Base-by-base conservation (phyloP, 2,113 vertebrate genomes). In the Dendrocopos noguchii region DNA sequence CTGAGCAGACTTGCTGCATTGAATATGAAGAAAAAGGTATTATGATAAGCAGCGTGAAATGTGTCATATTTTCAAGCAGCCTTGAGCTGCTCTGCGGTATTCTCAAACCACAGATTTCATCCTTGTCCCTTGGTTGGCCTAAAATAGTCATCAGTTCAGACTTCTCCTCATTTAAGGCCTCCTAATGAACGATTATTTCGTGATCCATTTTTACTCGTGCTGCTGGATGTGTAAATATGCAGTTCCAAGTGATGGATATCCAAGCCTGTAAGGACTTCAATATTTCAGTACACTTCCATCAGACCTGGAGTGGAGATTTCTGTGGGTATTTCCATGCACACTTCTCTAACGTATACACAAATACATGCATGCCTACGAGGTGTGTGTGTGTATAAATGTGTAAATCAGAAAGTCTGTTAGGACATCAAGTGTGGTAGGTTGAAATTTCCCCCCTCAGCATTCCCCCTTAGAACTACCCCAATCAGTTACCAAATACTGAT, bases 101-200 rank as follows among this genome's bases (percentile, higher is more conserved):
- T 85, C 27, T 61, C 29, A 83, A 79, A 60, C 47, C 39, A 61
- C 65, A 53, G 64, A 70, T 66, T 75, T 68, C 27, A 79, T 88
- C 29, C 27, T 82, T 88, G 74, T 67, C 66, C n/a, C 33, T 53
- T 87, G 67, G 12, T 68, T 90, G 70, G 31, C 78, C 72, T 84
- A 72, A 95, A 93, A 78, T 84, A 91, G 34, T 86, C n/a, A 56
- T 15, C 31, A 84, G 81, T 91, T 91, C 64, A 84, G 57, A 67
- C 24, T 67, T 93, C 21, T 36, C 24, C 56, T 80, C 42, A 68
- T 86, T 90, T 60, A 79, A 63, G 63, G 68, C 31, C 36, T 81
- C 34, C 47, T 91, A 86, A 87, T 74, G 79, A 95, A 90, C 50
- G 68, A 68, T 84, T 92, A 56, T 60, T 87, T 92, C 36, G 78